These are phyloP conservation scores for Eupeodes latifasciatus DNA, from an alignment of 2,888 invertebrate genomes.

Conservation along the genomic window DNA sequence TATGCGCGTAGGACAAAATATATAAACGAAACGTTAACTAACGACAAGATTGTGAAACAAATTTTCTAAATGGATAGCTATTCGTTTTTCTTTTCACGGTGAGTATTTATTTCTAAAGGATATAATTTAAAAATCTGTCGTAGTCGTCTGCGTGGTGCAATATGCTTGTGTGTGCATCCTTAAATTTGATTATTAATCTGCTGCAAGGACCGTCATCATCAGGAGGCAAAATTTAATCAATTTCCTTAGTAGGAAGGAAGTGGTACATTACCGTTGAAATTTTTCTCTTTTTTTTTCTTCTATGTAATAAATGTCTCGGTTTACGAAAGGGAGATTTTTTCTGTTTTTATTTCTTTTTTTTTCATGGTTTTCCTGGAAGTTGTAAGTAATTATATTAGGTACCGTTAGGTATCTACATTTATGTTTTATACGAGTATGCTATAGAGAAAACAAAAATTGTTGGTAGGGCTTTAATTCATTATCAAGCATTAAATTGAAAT, in stretches of 20 bases:
- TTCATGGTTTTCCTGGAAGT: not conserved
- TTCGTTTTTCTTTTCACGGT: not conserved
- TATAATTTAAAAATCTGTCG: slow-evolving; percentile 2
- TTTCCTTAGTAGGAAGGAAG: slow-evolving; percentile 25
- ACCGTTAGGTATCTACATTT: not conserved
- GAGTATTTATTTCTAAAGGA: not conserved
- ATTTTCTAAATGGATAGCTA: not conserved
- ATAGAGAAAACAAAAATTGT: too few species aligned
- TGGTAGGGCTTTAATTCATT: too few species aligned
- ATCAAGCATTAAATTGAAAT: too few species aligned
- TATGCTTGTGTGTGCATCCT: not conserved
- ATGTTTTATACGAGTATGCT: not conserved
- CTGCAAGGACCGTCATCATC: not conserved
- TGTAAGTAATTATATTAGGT: not conserved
- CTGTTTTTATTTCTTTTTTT: not conserved
- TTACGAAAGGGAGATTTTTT: not conserved
- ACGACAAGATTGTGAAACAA: not conserved
- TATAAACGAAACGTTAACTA: not conserved
- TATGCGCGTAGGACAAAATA: not conserved
- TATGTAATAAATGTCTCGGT: not conserved
- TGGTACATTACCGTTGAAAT: slow-evolving; percentile 3
- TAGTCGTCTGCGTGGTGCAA: not conserved
- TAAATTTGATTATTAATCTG: slow-evolving; percentile 33
- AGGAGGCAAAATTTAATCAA: slow-evolving; percentile 22
- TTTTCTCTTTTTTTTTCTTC: not conserved